phyloP scores from a whole-genome alignment of 2,888 invertebrate genomes.

The Hipparchia sbordonii region DNA sequence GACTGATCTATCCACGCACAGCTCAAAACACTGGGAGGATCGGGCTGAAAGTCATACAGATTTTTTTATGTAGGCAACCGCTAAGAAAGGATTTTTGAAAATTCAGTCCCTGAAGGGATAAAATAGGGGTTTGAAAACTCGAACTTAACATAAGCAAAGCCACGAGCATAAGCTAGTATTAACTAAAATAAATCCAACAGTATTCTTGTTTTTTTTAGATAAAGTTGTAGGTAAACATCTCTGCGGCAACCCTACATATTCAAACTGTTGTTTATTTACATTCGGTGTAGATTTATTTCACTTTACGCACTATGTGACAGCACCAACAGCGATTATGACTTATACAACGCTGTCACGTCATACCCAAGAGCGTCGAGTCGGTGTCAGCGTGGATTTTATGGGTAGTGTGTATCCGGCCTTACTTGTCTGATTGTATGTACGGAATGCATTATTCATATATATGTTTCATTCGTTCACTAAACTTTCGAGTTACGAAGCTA shows the following conservation, averaged over 20 bases:
- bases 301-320: constrained; percentile 8
- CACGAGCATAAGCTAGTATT: no score
- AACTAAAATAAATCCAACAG: no score
- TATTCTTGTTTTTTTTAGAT: neutral
- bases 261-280: neutral
- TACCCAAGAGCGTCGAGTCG: neutral
- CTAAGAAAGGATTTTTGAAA: no score
- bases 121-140: no score
- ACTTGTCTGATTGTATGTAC: constrained; percentile 38
- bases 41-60: no score
- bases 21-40: no score
- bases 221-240: neutral
- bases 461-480: constrained; percentile 56
- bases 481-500: constrained; percentile 54
- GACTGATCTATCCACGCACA: no score
- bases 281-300: constrained; percentile 10
- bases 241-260: neutral
- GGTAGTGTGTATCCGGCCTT: constrained; percentile 10
- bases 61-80: no score
- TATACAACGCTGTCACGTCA: constrained; percentile 10
- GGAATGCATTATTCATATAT: constrained; percentile 60
- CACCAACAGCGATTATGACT: constrained; percentile 13
- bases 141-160: no score
- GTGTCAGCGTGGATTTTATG: constrained; percentile 9
- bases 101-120: no score